Base-by-base conservation (phyloP, 1,140 invertebrate genomes). In the Chelonus insularis region DNA sequence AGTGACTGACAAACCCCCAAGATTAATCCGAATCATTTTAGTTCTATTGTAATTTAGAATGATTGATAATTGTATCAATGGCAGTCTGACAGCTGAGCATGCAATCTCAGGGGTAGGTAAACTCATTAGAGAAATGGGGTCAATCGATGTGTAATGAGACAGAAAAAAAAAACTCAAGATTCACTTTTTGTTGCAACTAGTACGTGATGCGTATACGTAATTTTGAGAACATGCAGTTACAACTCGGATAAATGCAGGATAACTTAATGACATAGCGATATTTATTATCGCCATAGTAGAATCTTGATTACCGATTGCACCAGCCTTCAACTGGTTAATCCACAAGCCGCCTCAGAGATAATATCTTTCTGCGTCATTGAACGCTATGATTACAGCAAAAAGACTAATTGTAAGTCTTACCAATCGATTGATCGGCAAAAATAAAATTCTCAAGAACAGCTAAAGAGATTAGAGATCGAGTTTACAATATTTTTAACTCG, bases 341-440 rank as follows among this genome's bases (percentile, higher is more conserved):
- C 20, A 18, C 55, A 57, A 32, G 21, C 23, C 37, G 23, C 37
- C 16, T 57, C 32, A 34, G 7, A 25, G 55, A 57, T 57, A 57
- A 57, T 16, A 57, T 57, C 55, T 57, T 57, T 47, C 23, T 36
- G 55, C 55, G 41, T 57, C 55, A 47, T 45, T 50, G 43, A 39
- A 2, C 45, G 57, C 43, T 48, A 39, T 21, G 20, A 23, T 9
- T 14, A 14, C 11, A 8, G 32, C 3, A 59, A 50, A 50, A 21
- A 34, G 18, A 50, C 29, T 34, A 32, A 32, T 29, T 29, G 11
- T 25, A n/a, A 51, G 18, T 16, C 14, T 45, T 7, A 45, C 18
- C 14, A n/a, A n/a, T n/a, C n/a, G n/a, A n/a, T n/a, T n/a, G n/a
- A n/a, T n/a, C n/a, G n/a, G n/a, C n/a, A n/a, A n/a, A n/a, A n/a